Evolutionary conservation across 92 coral and sea anemone genomes (phyloP), one percentile per base, ranked within the genome.

Genomic region (Galaxea fascicularis): DNA sequence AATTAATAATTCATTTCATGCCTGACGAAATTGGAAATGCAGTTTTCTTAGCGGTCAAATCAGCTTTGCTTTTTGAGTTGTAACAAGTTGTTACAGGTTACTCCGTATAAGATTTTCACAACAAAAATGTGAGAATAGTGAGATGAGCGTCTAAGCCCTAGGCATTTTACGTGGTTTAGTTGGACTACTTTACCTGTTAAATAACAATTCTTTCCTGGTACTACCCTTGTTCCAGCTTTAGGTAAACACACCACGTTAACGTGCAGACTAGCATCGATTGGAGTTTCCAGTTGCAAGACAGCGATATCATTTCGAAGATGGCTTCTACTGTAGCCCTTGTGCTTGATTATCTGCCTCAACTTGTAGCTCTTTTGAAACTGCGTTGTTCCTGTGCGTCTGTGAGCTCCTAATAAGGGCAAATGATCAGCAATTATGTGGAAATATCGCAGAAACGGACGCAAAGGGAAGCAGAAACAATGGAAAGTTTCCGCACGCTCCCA

Each of bases 211-310:
- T 89, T 45, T 52, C 94, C 92, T 0, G 83, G n/a, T 17, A 39
- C 65, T 13, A 85, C 90, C 25, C 68, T 66, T 15, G 69, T 65
- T 27, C 92, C 94, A 18, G 92, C 52, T 6, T 78, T 4, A 6
- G 94, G 94, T 0, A 91, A 80, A 68, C 94, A 88, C 7, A 91
- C 92, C 0, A 80, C 72, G 82, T 80, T 91, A 39, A 91, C 94
- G 57, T 84, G 59, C 14, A 57, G 11, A 70, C 92, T 88, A 2
- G 78, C 16, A 14, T 14, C 45, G 3, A 79, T 57, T 7, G 92
- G 56, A 13, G 87, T 14, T 31, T 68, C 83, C 27, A 91, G 84
- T 51, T 88, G 85, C 27, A 91, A 66, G 45, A 91, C 87, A 0
- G 95, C 95, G 14, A 91, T 83, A 51, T 91, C 95, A 59, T 91